phyloP scores from a whole-genome alignment of 2,888 invertebrate species.

The Scelioninae gen. 1 region DNA sequence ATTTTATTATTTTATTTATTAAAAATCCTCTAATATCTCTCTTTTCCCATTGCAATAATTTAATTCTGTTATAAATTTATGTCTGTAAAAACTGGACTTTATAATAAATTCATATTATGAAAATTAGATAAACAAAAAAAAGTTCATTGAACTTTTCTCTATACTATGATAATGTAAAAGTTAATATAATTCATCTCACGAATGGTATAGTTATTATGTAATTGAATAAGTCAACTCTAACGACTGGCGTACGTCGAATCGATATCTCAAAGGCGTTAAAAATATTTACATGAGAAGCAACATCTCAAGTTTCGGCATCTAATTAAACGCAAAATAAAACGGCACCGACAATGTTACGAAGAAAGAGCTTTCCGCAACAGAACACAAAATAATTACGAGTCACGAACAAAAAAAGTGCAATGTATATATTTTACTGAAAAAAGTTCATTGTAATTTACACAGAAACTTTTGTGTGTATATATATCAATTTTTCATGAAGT shows the following conservation, averaged over 20 bases:
- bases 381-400: conserved; percentile 35
- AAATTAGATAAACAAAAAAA: neutral
- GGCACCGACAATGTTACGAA: conserved; percentile 15
- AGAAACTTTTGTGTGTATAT: neutral
- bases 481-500: neutral
- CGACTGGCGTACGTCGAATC: conserved; percentile 2
- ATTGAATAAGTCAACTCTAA: conserved; percentile 8
- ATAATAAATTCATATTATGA: no score
- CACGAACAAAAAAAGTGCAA: conserved; percentile 16
- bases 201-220: conserved; percentile 5
- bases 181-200: neutral
- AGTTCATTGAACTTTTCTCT: neutral
- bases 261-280: conserved; percentile 4
- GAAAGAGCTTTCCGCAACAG: conserved; percentile 15
- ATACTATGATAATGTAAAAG: neutral
- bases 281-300: conserved; percentile 8
- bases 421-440: conserved; percentile 21
- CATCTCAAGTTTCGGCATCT: conserved; percentile 14
- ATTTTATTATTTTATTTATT: neutral
- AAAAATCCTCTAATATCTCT: neutral
- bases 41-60: neutral
- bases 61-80: neutral
- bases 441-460: conserved; percentile 3
- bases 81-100: neutral
- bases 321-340: conserved; percentile 24